These are phyloP conservation scores for Creontiades dilutus DNA, from an alignment of 2,888 invertebrate genomes.

Conservation along the genomic window DNA sequence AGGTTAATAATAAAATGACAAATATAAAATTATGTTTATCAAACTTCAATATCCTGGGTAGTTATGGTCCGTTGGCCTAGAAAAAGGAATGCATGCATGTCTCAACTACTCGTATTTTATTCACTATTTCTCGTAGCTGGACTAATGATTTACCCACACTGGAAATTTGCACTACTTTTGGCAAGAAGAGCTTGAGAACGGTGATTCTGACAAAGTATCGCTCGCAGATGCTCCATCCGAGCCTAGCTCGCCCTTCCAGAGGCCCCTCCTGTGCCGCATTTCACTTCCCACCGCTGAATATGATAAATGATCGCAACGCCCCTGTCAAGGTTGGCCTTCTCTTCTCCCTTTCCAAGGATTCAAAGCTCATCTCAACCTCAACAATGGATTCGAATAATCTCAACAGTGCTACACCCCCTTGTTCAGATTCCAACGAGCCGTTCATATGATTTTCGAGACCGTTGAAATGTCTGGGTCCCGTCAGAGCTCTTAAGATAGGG, in stretches of 20 bases:
- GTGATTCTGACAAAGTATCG: slow-evolving; percentile 36
- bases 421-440: slow-evolving; percentile 21
- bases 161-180: neutral
- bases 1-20: too few relatives aligned
- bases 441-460: slow-evolving; percentile 16
- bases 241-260: neutral
- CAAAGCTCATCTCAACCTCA: slow-evolving; percentile 36
- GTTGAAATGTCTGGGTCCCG: slow-evolving; percentile 15
- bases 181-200: slow-evolving; percentile 8
- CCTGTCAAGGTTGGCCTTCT: slow-evolving; percentile 42
- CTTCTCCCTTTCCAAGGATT: slow-evolving; percentile 36
- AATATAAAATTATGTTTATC: too few relatives aligned
- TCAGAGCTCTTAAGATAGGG: neutral
- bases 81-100: too few relatives aligned
- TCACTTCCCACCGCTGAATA: slow-evolving; percentile 39
- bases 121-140: too few relatives aligned
- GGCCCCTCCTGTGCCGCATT: neutral
- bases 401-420: slow-evolving; percentile 25
- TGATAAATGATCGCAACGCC: slow-evolving; percentile 25
- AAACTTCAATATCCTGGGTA: too few relatives aligned
- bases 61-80: too few relatives aligned
- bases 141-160: too few relatives aligned
- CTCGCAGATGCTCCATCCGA: slow-evolving; percentile 5
- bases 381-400: slow-evolving; percentile 36
- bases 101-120: too few relatives aligned